Evolutionary conservation across 2,797 vertebrate genomes (phyloP), one percentile per base, ranked within the genome.

Genomic region (Sebastes nivosus): DNA sequence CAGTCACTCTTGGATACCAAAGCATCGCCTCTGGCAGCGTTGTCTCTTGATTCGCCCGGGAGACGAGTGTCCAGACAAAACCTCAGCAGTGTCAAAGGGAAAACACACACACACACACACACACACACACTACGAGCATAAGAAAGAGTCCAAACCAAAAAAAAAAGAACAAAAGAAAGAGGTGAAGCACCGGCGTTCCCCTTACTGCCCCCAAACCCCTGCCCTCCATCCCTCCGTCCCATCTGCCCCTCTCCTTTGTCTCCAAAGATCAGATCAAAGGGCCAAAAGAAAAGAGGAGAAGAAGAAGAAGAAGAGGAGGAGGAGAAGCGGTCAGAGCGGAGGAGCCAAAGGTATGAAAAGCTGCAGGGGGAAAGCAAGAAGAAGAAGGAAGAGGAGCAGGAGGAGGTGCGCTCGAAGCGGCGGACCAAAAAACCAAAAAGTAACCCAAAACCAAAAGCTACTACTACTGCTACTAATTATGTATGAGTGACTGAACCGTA

Each of bases 1-100:
- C 84, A 84, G 92, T 93, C 94, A 92, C 92, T 94, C 94, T 92
- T 88, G 88, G 92, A 96, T 94, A 96, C 95, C 95, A 96, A 96
- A 96, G 95, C 91, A 75, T 92, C 77, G 88, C 91, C 92, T 87
- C 87, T 84, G 92, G 93, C 91, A 78, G 88, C 87, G 50, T 79
- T 76, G 89, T 92, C 92, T 93, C 90, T 89, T 87, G 85, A 90
- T 92, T 92, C 84, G 88, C 92, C 90, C 82, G 55, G 85, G 91
- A 93, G 90, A 93, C 90, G 78, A 88, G 93, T 86, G 89, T 94
- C 93, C 93, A 94, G 93, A 94, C 89, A 86, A 91, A 92, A 94
- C 91, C 94, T 94, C 94, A 94, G 92, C 90, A 79, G 87, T 87
- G 93, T 95, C 88, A 85, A 84, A 87, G 82, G 82, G 75, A 91